phyloP scores from a whole-genome alignment of 2,888 invertebrate genomes.

The Caenorhabditis auriculariae region DNA sequence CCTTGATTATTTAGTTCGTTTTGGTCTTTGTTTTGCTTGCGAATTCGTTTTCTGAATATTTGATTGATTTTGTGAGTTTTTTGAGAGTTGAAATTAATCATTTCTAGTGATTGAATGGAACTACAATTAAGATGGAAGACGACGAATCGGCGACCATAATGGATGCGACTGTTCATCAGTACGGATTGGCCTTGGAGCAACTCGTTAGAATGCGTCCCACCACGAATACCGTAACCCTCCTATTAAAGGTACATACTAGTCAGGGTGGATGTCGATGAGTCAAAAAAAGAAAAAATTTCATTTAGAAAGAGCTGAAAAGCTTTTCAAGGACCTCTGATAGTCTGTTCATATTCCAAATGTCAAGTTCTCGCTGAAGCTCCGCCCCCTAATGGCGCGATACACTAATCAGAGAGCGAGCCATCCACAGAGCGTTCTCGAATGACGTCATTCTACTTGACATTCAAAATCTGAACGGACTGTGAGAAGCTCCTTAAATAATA shows the following conservation, averaged over 20 bases:
- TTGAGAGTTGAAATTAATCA: not conserved
- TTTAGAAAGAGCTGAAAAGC: too few relatives aligned
- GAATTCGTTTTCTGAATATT: not conserved
- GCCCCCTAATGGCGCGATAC: too few relatives aligned
- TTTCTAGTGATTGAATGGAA: not conserved
- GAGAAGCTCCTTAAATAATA: not conserved
- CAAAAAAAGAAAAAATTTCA: not conserved
- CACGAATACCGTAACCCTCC: constrained; percentile 48
- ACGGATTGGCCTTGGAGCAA: constrained; percentile 43
- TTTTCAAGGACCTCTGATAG: too few relatives aligned
- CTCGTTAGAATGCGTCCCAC: constrained; percentile 51
- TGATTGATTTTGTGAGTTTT: not conserved
- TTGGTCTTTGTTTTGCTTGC: not conserved
- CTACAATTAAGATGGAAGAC: constrained; percentile 54
- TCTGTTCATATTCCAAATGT: too few relatives aligned
- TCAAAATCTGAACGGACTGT: too few relatives aligned
- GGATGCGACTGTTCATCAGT: constrained; percentile 61
- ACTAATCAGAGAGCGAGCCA: too few relatives aligned
- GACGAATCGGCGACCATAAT: constrained; percentile 62
- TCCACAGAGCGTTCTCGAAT: too few relatives aligned
- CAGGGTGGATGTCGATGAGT: not conserved
- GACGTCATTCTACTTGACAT: too few relatives aligned
- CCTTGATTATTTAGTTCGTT: not conserved
- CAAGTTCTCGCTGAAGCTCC: too few relatives aligned
- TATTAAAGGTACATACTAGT: constrained; percentile 59